A percentile compares a stretch with the other conserved stretches of the same genome.
Conservation (phyloP, 2,888 invertebrate genomes). For the Liodrosophila aerea region DNA sequence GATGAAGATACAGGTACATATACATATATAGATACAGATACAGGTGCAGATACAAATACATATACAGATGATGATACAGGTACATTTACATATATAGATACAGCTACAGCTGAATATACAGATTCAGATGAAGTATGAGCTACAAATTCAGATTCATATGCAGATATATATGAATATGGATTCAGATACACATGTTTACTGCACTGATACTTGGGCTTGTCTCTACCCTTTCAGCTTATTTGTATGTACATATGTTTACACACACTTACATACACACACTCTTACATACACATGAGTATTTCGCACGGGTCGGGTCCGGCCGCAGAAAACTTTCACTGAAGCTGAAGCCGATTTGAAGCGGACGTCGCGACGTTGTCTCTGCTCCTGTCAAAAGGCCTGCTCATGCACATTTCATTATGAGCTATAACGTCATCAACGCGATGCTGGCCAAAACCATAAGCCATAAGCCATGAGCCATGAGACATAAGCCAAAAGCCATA, state of each 20-base stretch:
- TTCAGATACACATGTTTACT: conserved; percentile 1
- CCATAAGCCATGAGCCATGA: conserved; percentile 31
- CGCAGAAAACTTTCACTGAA: conserved; percentile 66
- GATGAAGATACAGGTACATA: no score
- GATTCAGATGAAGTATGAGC: no score
- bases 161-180: conserved; percentile 28
- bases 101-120: no score
- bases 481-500: conserved; percentile 37
- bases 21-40: no score
- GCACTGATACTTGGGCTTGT: background rate
- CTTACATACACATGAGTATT: conserved; percentile 17
- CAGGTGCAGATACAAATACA: no score
- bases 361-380: conserved; percentile 41
- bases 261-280: background rate
- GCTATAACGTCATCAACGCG: conserved; percentile 47
- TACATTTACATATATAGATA: no score
- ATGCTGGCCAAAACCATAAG: conserved; percentile 22
- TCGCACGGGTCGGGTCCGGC: conserved; percentile 42
- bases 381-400: conserved; percentile 68
- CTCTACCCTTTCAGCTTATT: background rate
- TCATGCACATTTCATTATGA: conserved; percentile 61
- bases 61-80: no score
- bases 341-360: conserved; percentile 55
- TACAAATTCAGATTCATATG: no score
- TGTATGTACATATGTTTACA: no score